A percentile compares a stretch with the other conserved stretches of the same genome.
phyloP scores from a whole-genome alignment of 2,888 invertebrate species.

The Chrysolina americana region DNA sequence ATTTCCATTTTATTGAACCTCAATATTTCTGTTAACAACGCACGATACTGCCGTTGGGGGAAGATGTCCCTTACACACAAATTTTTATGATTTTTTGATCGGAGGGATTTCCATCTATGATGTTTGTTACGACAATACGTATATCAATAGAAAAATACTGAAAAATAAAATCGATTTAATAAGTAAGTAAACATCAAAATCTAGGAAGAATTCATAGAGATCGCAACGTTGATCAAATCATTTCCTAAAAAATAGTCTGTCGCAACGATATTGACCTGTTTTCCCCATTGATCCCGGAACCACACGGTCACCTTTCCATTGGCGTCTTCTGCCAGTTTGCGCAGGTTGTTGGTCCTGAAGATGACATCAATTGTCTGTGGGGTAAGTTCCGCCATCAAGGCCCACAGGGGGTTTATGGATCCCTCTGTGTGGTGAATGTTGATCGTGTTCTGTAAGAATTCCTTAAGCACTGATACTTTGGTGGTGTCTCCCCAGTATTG shows the following conservation, averaged over 20 bases:
- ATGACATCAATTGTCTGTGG: constrained; percentile 77
- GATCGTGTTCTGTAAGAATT: constrained; percentile 69
- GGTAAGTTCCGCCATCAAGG: constrained; percentile 84
- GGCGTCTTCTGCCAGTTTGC: constrained; percentile 77
- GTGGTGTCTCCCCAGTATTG: constrained; percentile 81
- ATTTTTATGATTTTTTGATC: no score
- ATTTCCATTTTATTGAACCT: no score
- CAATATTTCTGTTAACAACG: no score
- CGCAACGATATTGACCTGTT: constrained; percentile 80
- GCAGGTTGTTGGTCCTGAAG: constrained; percentile 74
- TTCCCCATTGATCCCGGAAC: constrained; percentile 78
- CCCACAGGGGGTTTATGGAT: constrained; percentile 72
- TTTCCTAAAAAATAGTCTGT: constrained; percentile 82
- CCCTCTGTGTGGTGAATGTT: constrained; percentile 64
- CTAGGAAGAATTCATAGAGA: constrained; percentile 65
- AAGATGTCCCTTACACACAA: no score
- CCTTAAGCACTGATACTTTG: constrained; percentile 71
- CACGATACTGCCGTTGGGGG: no score
- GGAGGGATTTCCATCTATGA: no score
- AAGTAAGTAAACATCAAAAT: constrained; percentile 1
- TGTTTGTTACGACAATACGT: no score
- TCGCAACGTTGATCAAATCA: constrained; percentile 79
- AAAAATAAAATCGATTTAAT: constrained; percentile 18
- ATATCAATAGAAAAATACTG: background rate
- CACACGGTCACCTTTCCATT: constrained; percentile 81